Conservation (phyloP, 2,113 vertebrate genomes). For the Rhynchopsitta pachyrhyncha region DNA sequence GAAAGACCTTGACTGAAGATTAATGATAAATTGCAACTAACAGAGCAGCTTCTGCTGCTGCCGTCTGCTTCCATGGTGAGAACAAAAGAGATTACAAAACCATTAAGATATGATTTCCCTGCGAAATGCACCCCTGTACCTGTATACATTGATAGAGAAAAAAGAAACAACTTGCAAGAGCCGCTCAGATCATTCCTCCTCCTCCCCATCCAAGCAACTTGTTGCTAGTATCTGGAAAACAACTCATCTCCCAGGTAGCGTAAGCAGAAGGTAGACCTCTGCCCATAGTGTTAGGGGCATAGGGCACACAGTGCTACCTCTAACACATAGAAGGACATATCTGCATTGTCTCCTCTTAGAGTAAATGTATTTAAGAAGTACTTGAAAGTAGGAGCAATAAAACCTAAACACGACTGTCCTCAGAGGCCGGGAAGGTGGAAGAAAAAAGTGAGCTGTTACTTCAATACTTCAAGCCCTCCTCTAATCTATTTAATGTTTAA, state of each 20-base stretch:
- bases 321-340: background rate
- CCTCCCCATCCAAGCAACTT: background rate
- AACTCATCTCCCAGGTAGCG: background rate
- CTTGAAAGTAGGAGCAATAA: background rate
- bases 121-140: background rate
- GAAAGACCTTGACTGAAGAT: background rate
- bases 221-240: background rate
- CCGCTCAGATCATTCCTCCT: background rate
- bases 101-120: background rate
- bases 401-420: accelerated
- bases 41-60: background rate
- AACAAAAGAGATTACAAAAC: background rate
- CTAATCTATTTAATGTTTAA: background rate
- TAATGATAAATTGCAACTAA: background rate
- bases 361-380: background rate
- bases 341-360: background rate
- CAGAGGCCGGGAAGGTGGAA: background rate
- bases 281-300: accelerated
- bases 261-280: background rate
- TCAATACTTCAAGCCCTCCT: background rate
- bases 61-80: background rate
- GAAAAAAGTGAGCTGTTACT: background rate
- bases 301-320: background rate
- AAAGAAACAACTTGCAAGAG: background rate
- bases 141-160: background rate